Percentiles rank a stretch among this genome's conserved stretches.
phyloP scores from a whole-genome alignment of 2,888 invertebrate genomes.

The Malthinus flaveolus region DNA sequence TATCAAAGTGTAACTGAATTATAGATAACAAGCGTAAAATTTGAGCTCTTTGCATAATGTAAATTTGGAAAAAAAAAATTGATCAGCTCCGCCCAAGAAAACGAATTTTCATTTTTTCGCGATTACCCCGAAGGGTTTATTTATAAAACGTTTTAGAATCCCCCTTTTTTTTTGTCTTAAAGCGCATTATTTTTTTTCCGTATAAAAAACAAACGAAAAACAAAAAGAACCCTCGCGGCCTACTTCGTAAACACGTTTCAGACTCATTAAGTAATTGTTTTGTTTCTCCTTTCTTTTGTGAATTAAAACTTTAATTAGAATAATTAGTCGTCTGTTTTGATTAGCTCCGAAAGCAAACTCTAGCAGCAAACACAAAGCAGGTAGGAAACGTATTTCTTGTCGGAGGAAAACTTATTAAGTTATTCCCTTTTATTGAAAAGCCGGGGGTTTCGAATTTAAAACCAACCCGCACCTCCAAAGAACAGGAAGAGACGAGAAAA shows the following conservation, averaged over 20 bases:
- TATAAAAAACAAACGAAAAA: background rate
- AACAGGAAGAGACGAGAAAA: background rate
- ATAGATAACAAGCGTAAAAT: slow-evolving; percentile 18
- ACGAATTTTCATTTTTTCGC: slow-evolving; percentile 9
- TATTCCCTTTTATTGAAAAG: slow-evolving; percentile 20
- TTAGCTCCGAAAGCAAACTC: slow-evolving; percentile 33
- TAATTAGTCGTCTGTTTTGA: slow-evolving; percentile 39
- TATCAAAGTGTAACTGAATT: slow-evolving; percentile 21
- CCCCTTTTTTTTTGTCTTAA: slow-evolving; percentile 22
- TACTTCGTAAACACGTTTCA: slow-evolving; percentile 30
- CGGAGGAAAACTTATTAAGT: slow-evolving; percentile 28
- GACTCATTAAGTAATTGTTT: slow-evolving; percentile 37
- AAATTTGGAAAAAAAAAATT: background rate
- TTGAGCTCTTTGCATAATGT: background rate
- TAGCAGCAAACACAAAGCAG: slow-evolving; percentile 26
- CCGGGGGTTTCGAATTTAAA: slow-evolving; percentile 8
- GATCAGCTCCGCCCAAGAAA: slow-evolving; percentile 3
- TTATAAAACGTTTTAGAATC: slow-evolving; percentile 27
- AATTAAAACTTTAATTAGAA: slow-evolving; percentile 38
- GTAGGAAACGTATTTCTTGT: slow-evolving; percentile 25
- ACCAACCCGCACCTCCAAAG: background rate
- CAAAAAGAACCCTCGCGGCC: slow-evolving; percentile 28
- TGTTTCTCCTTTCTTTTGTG: slow-evolving; percentile 34
- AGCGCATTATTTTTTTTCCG: background rate
- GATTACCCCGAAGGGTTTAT: slow-evolving; percentile 21